A percentile compares a stretch with the other conserved stretches of the same genome.
These are phyloP conservation scores for Sesia bembeciformis DNA, from an alignment of 2,888 invertebrate genomes.

Conservation along the genomic window DNA sequence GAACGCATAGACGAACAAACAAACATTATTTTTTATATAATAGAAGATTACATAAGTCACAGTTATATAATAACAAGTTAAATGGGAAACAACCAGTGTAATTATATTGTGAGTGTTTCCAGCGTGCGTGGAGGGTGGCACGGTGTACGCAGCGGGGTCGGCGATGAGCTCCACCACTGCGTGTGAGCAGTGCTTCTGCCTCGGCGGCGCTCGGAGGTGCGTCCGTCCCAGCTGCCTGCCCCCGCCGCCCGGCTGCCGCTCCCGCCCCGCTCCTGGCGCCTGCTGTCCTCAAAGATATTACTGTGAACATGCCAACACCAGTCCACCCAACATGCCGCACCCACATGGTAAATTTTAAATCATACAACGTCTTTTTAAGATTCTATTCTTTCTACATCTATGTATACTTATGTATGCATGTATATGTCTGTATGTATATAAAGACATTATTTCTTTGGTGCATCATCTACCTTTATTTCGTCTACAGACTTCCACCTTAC, in stretches of 20 bases:
- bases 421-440: no score
- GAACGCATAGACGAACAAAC: no score
- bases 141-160: constrained; percentile 84
- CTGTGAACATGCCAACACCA: constrained; percentile 46
- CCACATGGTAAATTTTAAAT: constrained; percentile 23
- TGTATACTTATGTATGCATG: no score
- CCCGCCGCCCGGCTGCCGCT: constrained; percentile 80
- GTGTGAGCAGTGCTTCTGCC: constrained; percentile 93
- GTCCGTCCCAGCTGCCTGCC: constrained; percentile 87
- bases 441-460: no score
- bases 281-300: constrained; percentile 90
- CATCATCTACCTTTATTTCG: no score
- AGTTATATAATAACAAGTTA: no score
- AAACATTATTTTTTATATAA: no score
- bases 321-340: constrained; percentile 21
- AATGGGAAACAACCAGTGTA: neutral
- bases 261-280: constrained; percentile 76
- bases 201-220: constrained; percentile 81
- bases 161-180: constrained; percentile 85
- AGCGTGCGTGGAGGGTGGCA: constrained; percentile 83
- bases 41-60: no score
- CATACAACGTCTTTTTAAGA: neutral
- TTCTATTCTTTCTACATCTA: no score
- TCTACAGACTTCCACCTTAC: no score
- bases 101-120: constrained; percentile 34